Percentiles rank a stretch among this genome's conserved stretches.
Evolutionary conservation across 2,888 invertebrate genomes (phyloP).

Genomic region (Pristionchus mayeri): DNA sequence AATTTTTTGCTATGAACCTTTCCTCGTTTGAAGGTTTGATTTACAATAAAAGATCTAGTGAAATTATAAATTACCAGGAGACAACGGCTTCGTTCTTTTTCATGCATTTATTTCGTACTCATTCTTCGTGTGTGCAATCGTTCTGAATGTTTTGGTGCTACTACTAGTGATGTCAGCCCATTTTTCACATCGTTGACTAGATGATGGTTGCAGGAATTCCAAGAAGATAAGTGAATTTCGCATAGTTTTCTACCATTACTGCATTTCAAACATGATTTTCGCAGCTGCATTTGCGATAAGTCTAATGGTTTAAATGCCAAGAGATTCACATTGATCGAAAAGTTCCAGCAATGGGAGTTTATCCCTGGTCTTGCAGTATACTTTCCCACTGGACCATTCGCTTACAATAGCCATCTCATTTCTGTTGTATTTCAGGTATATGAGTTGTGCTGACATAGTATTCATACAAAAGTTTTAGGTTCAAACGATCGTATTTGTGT

Average conservation of each 20-base stretch:
- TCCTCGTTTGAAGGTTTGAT: too few species aligned
- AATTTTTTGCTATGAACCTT: too few species aligned
- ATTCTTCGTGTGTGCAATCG: neutral
- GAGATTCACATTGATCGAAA: neutral
- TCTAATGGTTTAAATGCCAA: neutral
- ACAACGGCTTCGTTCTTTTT: neutral
- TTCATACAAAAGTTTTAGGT: neutral
- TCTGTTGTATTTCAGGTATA: neutral
- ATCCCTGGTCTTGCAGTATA: neutral
- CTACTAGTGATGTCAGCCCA: neutral
- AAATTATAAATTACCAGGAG: neutral
- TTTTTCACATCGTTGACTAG: too few species aligned
- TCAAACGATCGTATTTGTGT: neutral
- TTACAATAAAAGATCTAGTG: too few species aligned
- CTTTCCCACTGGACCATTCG: neutral
- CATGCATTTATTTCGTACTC: neutral
- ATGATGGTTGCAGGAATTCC: neutral
- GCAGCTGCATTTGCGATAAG: neutral
- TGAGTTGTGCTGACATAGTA: neutral
- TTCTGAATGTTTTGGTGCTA: neutral
- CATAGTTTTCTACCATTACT: neutral
- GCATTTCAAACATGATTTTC: neutral
- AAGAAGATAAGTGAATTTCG: neutral
- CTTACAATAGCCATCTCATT: neutral
- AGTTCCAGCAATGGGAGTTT: neutral